Evolutionary conservation across 2,113 vertebrate species (phyloP).

Genomic region (Brienomyrus longianalis): DNA sequence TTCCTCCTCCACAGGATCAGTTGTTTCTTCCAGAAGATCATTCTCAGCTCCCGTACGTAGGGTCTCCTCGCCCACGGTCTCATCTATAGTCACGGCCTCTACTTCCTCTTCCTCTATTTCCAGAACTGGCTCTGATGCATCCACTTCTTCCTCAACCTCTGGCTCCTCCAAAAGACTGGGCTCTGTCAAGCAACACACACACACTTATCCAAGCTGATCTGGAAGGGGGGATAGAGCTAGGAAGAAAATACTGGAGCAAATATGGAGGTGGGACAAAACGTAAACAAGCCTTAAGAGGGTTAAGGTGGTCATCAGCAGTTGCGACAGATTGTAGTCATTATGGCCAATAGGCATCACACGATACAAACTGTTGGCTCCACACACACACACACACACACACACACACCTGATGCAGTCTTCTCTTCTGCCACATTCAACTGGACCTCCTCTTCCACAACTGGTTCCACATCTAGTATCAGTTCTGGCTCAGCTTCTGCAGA

Average conservation of each 20-base stretch:
- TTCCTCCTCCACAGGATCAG: neutral
- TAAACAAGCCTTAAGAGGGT: neutral
- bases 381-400: neutral
- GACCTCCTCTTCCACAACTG: neutral
- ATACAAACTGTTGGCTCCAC: neutral
- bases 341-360: too few relatives aligned
- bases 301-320: neutral
- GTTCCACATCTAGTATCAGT: neutral
- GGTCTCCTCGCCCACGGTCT: neutral
- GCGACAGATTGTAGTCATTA: neutral
- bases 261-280: neutral
- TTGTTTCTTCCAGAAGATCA: neutral
- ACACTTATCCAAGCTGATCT: neutral
- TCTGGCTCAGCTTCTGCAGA: neutral
- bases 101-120: constrained; percentile 5
- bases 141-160: neutral
- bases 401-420: neutral
- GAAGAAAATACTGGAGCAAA: neutral
- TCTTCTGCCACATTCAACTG: neutral
- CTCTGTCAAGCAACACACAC: neutral
- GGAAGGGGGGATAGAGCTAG: neutral
- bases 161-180: neutral
- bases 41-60: neutral
- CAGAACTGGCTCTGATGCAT: neutral
- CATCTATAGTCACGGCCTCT: neutral